Conservation (phyloP, 2,797 vertebrate species). For the Centroberyx gerrardi region DNA sequence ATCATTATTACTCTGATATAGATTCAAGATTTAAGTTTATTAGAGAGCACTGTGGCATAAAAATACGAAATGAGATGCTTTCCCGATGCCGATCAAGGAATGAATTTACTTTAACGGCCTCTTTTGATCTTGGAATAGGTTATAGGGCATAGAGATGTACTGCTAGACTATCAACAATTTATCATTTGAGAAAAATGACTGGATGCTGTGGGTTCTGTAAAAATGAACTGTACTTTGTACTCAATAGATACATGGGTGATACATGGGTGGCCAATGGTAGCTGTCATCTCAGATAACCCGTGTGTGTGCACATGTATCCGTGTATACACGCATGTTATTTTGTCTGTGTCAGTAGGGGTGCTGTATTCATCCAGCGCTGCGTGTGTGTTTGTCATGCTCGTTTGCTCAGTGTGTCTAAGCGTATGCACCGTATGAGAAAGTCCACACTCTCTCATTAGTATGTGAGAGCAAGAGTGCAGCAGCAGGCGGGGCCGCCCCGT, state of each 20-base stretch:
- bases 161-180: not conserved
- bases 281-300: slow-evolving; percentile 1
- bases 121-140: not conserved
- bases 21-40: slow-evolving; percentile 7
- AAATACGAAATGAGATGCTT: not conserved
- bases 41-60: not conserved
- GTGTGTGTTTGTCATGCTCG: not conserved
- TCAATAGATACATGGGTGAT: no score
- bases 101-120: not conserved
- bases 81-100: not conserved
- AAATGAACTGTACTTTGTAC: no score
- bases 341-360: slow-evolving; percentile 14
- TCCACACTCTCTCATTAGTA: slow-evolving; percentile 30
- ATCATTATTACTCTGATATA: not conserved
- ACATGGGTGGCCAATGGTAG: no score
- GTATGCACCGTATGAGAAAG: not conserved
- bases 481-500: slow-evolving; percentile 32
- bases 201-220: no score
- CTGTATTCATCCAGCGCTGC: not conserved
- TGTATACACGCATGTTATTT: not conserved
- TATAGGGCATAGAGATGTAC: not conserved
- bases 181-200: no score
- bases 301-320: slow-evolving; percentile 28
- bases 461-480: slow-evolving; percentile 26
- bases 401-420: not conserved